phyloP scores from a whole-genome alignment of 2,888 invertebrate genomes.

The Herminia tarsipennalis region DNA sequence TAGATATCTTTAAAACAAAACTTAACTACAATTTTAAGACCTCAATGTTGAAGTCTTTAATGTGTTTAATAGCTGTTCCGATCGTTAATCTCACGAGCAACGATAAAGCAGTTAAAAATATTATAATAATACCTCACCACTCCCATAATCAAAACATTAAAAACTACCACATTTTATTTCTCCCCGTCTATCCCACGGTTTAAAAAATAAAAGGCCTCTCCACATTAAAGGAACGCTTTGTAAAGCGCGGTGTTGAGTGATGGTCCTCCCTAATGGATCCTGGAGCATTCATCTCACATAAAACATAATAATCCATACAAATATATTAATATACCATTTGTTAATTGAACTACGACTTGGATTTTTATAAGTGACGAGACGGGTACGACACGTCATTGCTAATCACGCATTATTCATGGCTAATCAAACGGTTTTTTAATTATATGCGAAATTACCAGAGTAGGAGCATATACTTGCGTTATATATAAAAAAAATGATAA shows the following conservation, averaged over 20 bases:
- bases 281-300: slow-evolving; percentile 51
- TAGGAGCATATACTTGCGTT: no score
- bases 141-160: slow-evolving; percentile 13
- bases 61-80: no score
- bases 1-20: no score
- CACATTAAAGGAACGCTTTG: slow-evolving; percentile 28
- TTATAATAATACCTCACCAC: background rate
- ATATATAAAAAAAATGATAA: no score
- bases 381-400: slow-evolving; percentile 4
- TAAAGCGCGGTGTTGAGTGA: slow-evolving; percentile 46
- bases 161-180: slow-evolving; percentile 7
- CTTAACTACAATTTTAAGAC: no score
- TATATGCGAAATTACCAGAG: no score
- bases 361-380: slow-evolving; percentile 4
- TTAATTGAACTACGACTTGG: slow-evolving; percentile 22
- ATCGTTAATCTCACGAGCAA: no score
- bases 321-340: slow-evolving; percentile 25
- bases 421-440: no score
- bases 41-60: no score
- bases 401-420: no score
- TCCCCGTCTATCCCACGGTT: slow-evolving; percentile 24
- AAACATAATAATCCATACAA: slow-evolving; percentile 39
- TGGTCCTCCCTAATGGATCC: slow-evolving; percentile 49
- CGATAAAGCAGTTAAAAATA: no score
- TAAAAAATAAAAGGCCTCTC: slow-evolving; percentile 19